Conservation (phyloP, 2,113 vertebrate genomes). For the Hippocampus abdominalis region DNA sequence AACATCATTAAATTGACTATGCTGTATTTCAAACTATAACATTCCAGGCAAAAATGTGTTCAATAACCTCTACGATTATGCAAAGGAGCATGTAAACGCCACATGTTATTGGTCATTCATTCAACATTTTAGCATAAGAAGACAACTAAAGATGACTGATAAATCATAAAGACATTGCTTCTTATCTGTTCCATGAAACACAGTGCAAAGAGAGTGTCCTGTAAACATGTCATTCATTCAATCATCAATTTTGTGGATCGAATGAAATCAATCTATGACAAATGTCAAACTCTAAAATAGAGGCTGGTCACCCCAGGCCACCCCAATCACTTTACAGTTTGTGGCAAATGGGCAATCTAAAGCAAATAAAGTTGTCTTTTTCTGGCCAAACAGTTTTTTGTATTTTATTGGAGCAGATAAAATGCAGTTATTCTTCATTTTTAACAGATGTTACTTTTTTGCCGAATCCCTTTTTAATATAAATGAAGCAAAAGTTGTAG, state of each 20-base stretch:
- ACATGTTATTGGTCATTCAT: not conserved
- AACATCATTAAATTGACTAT: not conserved
- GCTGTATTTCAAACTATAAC: not conserved
- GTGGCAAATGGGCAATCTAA: not conserved
- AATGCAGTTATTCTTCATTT: no score
- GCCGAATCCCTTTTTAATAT: no score
- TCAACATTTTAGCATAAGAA: not conserved
- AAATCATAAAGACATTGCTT: not conserved
- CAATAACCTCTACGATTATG: not conserved
- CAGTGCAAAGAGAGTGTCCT: not conserved
- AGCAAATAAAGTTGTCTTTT: not conserved
- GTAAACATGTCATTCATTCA: not conserved
- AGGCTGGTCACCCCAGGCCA: no score
- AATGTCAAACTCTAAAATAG: no score
- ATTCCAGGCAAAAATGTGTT: not conserved
- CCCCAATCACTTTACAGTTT: not conserved
- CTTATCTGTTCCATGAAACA: not conserved
- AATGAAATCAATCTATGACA: not conserved
- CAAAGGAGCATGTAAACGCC: not conserved
- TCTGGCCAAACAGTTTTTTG: no score
- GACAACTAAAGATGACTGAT: not conserved
- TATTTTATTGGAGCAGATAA: no score
- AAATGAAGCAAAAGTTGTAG: not conserved
- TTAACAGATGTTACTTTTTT: no score
- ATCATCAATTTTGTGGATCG: not conserved